Base-by-base conservation (phyloP, 2,888 invertebrate genomes). In the Scaptomyza parva region DNA sequence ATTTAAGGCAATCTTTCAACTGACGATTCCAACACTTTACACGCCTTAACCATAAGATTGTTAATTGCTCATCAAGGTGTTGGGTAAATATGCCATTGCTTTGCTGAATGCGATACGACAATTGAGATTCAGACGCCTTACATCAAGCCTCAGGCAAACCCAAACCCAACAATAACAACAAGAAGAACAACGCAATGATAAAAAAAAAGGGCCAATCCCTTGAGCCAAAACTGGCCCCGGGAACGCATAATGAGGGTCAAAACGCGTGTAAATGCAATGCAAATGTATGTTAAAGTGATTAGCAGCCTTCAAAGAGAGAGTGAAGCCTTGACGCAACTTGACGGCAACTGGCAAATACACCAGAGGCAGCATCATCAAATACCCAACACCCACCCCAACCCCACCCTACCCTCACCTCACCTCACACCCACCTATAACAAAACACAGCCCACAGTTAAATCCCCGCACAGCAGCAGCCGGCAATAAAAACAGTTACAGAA, bases 281-380 rank as follows among this genome's bases (percentile, higher is more conserved):
- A 88, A 88, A 88, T 88, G 78, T 88, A 88, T 89, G 89, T 85
- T 89, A 89, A 86, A 88, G 78, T 77, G 88, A 89, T 89, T 89
- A 88, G 83, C 84, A 78, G 78, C 80, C 86, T 86, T 89, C 78
- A 84, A 88, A 84, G 85, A 18, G 48, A 33, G 20, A 20, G 40
- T 12, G 11, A 20, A 77, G 53, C 47, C 45, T 63, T 30, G 47
- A 33, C 48, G 74, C 68, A 70, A 55, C 70, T 71, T 65, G 53
- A 55, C 33, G 59, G 43, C 47, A 54, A 30, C 18, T 28, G n/a
- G n/a, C 45, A 41, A 82, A 86, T 86, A 78, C 83, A 79, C 83
- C 72, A 79, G 86, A 86, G 84, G 81, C 86, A 74, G 72, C 62
- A 82, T 82, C 66, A 69, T 51, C 53, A 35, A 50, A 52, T 18